phyloP scores from a whole-genome alignment of 2,113 vertebrate genomes.

The Cryptotis parvus region DNA sequence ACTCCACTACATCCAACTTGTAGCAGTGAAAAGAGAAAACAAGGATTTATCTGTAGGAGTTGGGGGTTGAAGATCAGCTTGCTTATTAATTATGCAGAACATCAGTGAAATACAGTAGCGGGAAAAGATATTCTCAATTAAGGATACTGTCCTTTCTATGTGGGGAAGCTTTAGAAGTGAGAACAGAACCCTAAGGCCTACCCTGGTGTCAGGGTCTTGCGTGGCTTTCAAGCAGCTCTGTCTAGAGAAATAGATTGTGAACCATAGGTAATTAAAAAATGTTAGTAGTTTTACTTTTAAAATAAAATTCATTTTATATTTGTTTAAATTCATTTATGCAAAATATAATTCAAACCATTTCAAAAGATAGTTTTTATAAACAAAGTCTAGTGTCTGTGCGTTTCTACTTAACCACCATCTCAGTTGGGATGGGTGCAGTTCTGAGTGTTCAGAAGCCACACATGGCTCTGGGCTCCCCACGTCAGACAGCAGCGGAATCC shows the following conservation, averaged over 20 bases:
- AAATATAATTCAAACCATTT: slow-evolving; percentile 13
- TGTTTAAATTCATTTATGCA: slow-evolving; percentile 44
- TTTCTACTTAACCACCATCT: neutral
- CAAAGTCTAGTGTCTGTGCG: neutral
- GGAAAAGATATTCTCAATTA: slow-evolving; percentile 8
- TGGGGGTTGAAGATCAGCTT: neutral
- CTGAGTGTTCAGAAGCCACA: neutral
- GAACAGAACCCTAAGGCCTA: neutral
- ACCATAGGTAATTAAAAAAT: neutral
- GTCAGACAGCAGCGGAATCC: neutral
- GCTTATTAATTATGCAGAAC: neutral
- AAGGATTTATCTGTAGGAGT: neutral
- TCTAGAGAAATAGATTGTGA: neutral
- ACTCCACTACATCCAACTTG: neutral
- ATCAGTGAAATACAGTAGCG: neutral
- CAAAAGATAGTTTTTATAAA: neutral
- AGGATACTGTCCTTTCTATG: neutral
- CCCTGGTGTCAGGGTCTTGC: neutral
- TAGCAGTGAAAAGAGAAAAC: slow-evolving; percentile 36
- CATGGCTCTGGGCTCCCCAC: neutral
- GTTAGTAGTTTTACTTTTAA: neutral
- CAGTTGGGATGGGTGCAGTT: neutral
- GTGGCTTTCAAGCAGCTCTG: neutral
- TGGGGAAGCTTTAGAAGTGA: neutral
- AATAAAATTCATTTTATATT: slow-evolving; percentile 24